Conservation (phyloP, 1,140 invertebrate genomes). For the Drosophila repletoides region DNA sequence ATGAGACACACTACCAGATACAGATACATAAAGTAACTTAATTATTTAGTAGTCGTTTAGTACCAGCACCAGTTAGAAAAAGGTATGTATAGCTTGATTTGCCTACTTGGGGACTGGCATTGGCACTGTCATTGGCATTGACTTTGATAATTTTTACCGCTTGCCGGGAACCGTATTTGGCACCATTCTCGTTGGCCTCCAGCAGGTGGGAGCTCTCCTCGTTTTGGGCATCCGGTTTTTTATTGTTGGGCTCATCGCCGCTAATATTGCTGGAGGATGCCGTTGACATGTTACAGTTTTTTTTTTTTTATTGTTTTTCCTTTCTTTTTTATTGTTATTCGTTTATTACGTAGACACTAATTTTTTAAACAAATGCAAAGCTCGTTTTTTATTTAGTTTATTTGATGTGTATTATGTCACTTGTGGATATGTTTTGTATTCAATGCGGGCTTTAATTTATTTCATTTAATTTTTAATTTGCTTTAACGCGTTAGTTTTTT, state of each 20-base stretch:
- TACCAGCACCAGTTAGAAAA: constrained; percentile 44
- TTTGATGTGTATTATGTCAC: constrained; percentile 40
- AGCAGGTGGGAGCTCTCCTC: constrained; percentile 80
- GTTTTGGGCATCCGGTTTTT: constrained; percentile 50
- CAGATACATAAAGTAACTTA: constrained; percentile 6
- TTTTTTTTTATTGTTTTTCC: background rate
- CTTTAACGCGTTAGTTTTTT: constrained; percentile 12
- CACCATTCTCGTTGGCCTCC: constrained; percentile 68
- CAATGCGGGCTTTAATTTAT: constrained; percentile 5
- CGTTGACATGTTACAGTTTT: constrained; percentile 57
- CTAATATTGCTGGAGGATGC: constrained; percentile 62
- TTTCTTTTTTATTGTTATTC: background rate
- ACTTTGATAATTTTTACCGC: constrained; percentile 72
- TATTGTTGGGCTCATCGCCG: constrained; percentile 51
- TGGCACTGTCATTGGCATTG: constrained; percentile 41
- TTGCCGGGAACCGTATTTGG: constrained; percentile 77
- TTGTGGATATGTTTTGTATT: constrained; percentile 61
- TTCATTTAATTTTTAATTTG: background rate
- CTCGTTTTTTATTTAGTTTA: background rate
- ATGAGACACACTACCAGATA: background rate
- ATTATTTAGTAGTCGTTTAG: constrained; percentile 8
- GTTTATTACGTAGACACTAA: background rate
- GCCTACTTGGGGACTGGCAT: constrained; percentile 60
- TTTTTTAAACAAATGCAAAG: constrained; percentile 48
- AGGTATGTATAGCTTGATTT: constrained; percentile 1